These are phyloP conservation scores for Steinernema khuongi DNA, from an alignment of 1,140 invertebrate genomes.

Conservation along the genomic window DNA sequence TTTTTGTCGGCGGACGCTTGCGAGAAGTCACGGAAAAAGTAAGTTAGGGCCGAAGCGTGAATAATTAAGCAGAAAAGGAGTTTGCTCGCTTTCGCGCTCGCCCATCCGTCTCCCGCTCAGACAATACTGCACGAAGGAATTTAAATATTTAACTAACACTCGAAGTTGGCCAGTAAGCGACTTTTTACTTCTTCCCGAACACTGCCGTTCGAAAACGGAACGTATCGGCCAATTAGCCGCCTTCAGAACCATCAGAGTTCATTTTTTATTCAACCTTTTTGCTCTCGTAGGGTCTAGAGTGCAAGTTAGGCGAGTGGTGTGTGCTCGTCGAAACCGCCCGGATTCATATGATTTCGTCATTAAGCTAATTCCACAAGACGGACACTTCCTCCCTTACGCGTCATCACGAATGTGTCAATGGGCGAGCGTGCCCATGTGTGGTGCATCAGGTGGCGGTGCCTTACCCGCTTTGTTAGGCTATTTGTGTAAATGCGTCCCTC, in stretches of 20 bases:
- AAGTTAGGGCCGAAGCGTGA: background rate
- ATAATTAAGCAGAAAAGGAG: background rate
- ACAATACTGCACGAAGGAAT: background rate
- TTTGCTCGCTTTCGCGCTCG: background rate
- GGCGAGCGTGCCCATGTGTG: background rate
- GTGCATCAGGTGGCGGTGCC: too few relatives aligned
- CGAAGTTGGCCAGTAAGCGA: background rate
- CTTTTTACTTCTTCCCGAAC: background rate
- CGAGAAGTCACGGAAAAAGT: background rate
- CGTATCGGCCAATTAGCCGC: too few relatives aligned
- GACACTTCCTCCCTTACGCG: background rate
- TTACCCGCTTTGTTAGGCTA: too few relatives aligned
- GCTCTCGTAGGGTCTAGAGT: background rate
- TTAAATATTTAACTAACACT: background rate
- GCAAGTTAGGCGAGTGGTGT: background rate
- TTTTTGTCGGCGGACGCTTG: too few relatives aligned
- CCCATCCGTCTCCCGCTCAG: background rate
- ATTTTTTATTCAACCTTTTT: background rate
- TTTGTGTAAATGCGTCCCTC: too few relatives aligned
- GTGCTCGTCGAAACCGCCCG: too few relatives aligned
- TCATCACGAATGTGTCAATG: background rate
- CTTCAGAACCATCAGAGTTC: too few relatives aligned
- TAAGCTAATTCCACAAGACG: slow-evolving; percentile 11
- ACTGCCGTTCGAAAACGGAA: too few relatives aligned
- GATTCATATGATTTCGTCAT: slow-evolving; percentile 12